These are phyloP conservation scores for Helicoverpa zea DNA, from an alignment of 1,140 invertebrate species.

Conservation along the genomic window DNA sequence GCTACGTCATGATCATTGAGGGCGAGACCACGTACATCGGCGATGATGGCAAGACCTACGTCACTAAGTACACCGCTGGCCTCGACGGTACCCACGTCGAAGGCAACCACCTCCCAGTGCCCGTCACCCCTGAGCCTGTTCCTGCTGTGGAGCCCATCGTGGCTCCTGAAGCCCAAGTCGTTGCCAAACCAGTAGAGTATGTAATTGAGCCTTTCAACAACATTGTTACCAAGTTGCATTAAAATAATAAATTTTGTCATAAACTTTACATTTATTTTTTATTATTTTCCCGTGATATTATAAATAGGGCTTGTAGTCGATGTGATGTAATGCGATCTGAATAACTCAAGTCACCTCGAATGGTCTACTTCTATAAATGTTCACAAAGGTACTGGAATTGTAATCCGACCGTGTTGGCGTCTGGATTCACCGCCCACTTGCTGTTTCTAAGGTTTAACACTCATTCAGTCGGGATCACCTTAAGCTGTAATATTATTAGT, in stretches of 20 bases:
- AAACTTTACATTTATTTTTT: background rate
- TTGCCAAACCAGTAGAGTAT: background rate
- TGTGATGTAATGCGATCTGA: background rate
- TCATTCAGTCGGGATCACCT: background rate
- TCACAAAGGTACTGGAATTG: slow-evolving; percentile 10
- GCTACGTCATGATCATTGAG: slow-evolving; percentile 70
- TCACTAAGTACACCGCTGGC: slow-evolving; percentile 76
- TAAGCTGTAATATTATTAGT: background rate
- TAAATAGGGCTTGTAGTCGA: background rate
- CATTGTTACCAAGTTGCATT: background rate
- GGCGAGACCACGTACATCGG: slow-evolving; percentile 72
- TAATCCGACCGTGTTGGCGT: slow-evolving; percentile 20
- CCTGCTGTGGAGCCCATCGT: background rate
- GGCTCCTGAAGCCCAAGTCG: background rate
- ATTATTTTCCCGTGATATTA: background rate
- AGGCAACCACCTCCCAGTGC: slow-evolving; percentile 52
- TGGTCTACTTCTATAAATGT: slow-evolving; percentile 1
- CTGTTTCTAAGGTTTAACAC: background rate
- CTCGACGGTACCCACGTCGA: slow-evolving; percentile 72
- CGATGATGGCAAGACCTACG: slow-evolving; percentile 55
- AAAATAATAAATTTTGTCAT: background rate
- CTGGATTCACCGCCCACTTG: slow-evolving; percentile 29
- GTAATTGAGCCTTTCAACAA: background rate
- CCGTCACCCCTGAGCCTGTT: background rate
- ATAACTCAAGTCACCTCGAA: background rate